A percentile compares a stretch with the other conserved stretches of the same genome.
phyloP scores from a whole-genome alignment of 2,888 invertebrate species.

The Cancer borealis region DNA sequence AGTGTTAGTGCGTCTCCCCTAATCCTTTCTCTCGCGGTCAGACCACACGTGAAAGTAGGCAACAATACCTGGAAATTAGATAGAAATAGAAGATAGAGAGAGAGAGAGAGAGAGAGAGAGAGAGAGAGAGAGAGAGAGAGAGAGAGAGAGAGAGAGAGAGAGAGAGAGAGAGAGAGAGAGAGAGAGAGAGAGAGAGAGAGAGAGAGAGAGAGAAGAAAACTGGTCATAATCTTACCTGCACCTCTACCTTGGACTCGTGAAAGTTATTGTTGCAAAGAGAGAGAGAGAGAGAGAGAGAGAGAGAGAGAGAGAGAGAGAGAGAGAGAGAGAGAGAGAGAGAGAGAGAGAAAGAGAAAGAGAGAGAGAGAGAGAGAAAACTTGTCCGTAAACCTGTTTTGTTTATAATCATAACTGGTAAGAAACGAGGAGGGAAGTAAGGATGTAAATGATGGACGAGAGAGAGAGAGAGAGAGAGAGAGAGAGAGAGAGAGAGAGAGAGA shows the following conservation, averaged over 20 bases:
- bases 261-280: neutral
- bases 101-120: too few relatives aligned
- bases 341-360: too few relatives aligned
- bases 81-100: neutral
- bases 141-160: neutral
- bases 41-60: constrained; percentile 4
- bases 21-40: neutral
- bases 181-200: too few relatives aligned
- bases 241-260: neutral
- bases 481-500: constrained; percentile 20
- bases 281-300: constrained; percentile 12
- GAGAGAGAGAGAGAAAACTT: neutral
- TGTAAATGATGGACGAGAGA: neutral
- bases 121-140: neutral
- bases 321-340: too few relatives aligned
- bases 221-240: constrained; percentile 1
- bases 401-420: neutral
- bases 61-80: neutral
- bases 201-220: neutral
- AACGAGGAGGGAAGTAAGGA: neutral
- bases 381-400: neutral
- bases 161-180: neutral
- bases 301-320: neutral
- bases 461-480: constrained; percentile 16
- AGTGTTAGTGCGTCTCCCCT: neutral